Evolutionary conservation across 2,113 vertebrate genomes (phyloP), one percentile per base, ranked within the genome.

Genomic region (Raphicerus campestris): DNA sequence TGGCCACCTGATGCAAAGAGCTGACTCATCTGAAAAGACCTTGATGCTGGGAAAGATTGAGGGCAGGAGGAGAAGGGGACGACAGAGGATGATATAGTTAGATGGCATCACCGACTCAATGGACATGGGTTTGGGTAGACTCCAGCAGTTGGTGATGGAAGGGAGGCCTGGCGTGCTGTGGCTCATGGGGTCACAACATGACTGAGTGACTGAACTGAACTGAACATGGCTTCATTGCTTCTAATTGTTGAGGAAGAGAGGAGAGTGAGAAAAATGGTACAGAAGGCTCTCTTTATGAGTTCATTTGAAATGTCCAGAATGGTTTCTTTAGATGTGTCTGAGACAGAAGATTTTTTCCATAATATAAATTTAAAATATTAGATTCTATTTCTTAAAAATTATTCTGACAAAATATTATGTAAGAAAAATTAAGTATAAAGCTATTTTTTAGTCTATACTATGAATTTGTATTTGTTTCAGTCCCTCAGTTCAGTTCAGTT

Each of bases 181-280:
- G 1, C 13, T 73, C n/a, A 73, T 3, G 19, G 15, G 19, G 66
- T 22, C 0, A 0, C n/a, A 22, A 73, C n/a, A 73, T 0, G 20
- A 39, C n/a, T 39, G 66, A 73, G n/a, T 13, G n/a, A 39, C 66
- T 39, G 66, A 66, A 66, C 61, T 66, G 63, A 73, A 73, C n/a
- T 73, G n/a, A 73, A 73, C 19, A 24, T 39, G 53, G 24, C 32
- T 91, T 63, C 77, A 19, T 30, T 88, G 10, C 39, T 63, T 87
- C 49, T 16, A 49, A 32, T 87, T 77, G 14, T 24, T 30, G 49
- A 60, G 16, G 17, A 93, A 91, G 49, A 90, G 2, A 78, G 19
- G 42, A 85, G 6, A 77, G 4, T 24, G 6, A 4, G 5, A 10
- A 49, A 89, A 80, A 13, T 6, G 47, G 47, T 20, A 80, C 30